Evolutionary conservation across 2,888 invertebrate species (phyloP).

Genomic region (Brenthis hecate): DNA sequence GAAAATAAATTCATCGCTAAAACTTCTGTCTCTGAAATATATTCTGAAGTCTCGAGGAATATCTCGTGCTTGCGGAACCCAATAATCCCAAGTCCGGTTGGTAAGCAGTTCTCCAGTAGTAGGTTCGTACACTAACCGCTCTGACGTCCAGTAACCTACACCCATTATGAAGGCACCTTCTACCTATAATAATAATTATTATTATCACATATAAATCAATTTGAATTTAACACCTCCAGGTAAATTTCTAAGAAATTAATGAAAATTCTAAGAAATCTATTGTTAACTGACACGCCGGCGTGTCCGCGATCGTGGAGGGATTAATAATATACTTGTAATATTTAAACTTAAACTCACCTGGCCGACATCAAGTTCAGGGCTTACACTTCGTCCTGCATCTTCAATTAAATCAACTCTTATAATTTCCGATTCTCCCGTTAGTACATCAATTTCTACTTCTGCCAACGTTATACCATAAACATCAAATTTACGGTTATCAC

Average conservation of each 20-base stretch:
- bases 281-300: no score
- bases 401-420: constrained; percentile 85
- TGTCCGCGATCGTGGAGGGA: no score
- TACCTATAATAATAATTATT: constrained; percentile 45
- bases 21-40: constrained; percentile 67
- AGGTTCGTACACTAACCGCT: constrained; percentile 83
- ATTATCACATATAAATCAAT: not conserved
- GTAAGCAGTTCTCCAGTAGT: constrained; percentile 84
- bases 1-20: constrained; percentile 42
- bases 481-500: constrained; percentile 71
- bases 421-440: constrained; percentile 87
- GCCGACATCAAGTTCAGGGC: constrained; percentile 86
- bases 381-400: constrained; percentile 86
- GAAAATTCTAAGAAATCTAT: no score
- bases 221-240: no score
- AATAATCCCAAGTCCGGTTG: constrained; percentile 88
- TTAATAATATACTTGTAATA: no score
- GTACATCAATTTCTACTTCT: constrained; percentile 88
- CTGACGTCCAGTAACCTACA: constrained; percentile 86
- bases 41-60: constrained; percentile 86
- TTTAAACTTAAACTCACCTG: constrained; percentile 67
- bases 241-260: no score
- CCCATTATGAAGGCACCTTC: constrained; percentile 88
- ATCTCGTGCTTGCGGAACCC: constrained; percentile 85
- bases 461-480: constrained; percentile 82